Evolutionary conservation across 2,797 vertebrate genomes (phyloP), one percentile per base, ranked within the genome.

Genomic region (Sebastes reedi): DNA sequence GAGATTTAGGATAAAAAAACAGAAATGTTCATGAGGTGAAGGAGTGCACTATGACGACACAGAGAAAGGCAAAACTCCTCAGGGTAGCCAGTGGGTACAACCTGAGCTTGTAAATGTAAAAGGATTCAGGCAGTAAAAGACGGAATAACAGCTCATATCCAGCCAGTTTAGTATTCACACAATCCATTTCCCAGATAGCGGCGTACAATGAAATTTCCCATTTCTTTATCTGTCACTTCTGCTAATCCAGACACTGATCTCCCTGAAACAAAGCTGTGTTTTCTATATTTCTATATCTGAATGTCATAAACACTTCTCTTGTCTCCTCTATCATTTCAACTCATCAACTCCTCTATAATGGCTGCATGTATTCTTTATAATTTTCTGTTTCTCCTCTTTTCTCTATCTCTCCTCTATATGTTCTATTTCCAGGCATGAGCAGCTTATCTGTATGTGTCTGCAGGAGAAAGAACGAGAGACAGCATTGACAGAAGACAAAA

Each of bases 141-240:
- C 69, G 78, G 79, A 89, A 87, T 80, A 59, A 73, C 78, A 86
- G 79, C 86, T 88, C 75, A 81, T 72, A 88, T 79, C 70, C 80
- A 72, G 64, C 67, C 59, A 87, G 83, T 80, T 87, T 81, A 72
- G 77, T 81, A 88, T 90, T 91, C 85, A 84, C 67, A 65, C 88
- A 91, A 90, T 86, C 86, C 73, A 87, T 92, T 92, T 89, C 68
- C 84, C 79, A 86, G 91, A 91, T 91, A 88, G 83, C 36, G 8
- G 60, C 13, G 2, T 59, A 79, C 70, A 89, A 86, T 80, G 77
- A 90, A 86, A 87, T 86, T 89, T 85, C 73, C 80, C 82, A 88
- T 93, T 92, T 90, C 82, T 90, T 90, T 89, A 89, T 93, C 89
- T 81, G 91, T 84, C 87, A 87, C 77, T 86, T 86, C 54, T 75